phyloP scores from a whole-genome alignment of 2,888 invertebrate genomes.

The Lepidocyrtinus sp. region DNA sequence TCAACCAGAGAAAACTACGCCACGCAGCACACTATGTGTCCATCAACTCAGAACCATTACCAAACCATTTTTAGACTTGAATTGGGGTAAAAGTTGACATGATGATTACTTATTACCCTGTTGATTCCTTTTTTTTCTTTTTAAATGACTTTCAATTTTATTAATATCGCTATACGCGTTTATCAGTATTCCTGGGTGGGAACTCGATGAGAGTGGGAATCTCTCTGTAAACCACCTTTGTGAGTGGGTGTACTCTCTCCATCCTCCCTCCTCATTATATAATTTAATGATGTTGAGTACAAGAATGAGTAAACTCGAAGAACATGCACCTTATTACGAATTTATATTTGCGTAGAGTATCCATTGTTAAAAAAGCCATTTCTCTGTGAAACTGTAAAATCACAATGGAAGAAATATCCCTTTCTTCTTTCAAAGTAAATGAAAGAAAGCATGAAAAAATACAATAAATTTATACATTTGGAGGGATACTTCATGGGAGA shows the following conservation, averaged over 20 bases:
- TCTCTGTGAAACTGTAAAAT: neutral
- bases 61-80: too few species aligned
- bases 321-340: constrained; percentile 19
- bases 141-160: neutral
- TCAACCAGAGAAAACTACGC: neutral
- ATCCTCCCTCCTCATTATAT: constrained; percentile 2
- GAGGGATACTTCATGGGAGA: neutral
- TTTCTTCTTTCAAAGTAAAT: neutral
- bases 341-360: neutral
- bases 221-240: neutral
- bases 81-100: too few species aligned
- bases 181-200: neutral
- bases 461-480: neutral
- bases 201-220: neutral
- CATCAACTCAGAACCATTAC: too few species aligned
- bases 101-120: constrained; percentile 14
- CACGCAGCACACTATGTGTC: too few species aligned
- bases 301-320: constrained; percentile 16
- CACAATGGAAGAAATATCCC: neutral
- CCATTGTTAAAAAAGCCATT: neutral
- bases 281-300: constrained; percentile 1
- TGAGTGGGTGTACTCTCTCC: neutral
- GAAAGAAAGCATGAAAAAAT: too few species aligned
- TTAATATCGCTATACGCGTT: neutral
- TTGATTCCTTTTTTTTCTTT: too few species aligned